phyloP scores from a whole-genome alignment of 2,113 vertebrate species.

The Anas platyrhynchos region DNA sequence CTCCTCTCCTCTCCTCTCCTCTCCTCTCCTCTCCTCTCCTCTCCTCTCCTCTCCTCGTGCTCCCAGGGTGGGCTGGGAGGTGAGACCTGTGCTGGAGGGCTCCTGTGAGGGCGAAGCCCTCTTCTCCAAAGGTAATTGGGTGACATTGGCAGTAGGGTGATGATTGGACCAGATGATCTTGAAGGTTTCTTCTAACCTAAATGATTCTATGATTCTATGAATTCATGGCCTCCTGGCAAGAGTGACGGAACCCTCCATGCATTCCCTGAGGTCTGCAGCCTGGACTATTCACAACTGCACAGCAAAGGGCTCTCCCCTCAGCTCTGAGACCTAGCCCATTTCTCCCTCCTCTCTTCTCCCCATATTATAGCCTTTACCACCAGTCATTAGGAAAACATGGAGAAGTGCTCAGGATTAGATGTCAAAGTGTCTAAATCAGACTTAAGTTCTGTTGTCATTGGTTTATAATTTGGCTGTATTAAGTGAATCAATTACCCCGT shows the following conservation, averaged over 20 bases:
- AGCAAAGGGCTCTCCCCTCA: neutral
- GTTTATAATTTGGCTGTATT: neutral
- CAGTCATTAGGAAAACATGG: neutral
- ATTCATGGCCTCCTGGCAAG: neutral
- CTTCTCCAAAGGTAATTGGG: too few species aligned
- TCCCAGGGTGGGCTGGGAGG: too few species aligned
- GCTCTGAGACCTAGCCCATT: neutral
- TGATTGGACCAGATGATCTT: too few species aligned
- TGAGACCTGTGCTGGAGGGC: too few species aligned
- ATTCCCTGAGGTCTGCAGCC: neutral
- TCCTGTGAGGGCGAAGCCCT: too few species aligned
- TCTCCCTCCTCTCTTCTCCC: neutral
- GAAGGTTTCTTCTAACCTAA: too few species aligned
- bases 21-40: too few species aligned
- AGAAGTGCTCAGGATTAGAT: neutral
- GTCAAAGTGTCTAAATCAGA: neutral
- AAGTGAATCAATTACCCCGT: neutral
- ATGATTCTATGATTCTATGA: too few species aligned
- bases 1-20: too few species aligned
- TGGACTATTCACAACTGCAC: neutral
- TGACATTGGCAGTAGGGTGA: too few species aligned
- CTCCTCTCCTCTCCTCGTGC: too few species aligned
- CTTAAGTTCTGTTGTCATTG: neutral
- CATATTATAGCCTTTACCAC: neutral
- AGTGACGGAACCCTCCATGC: rapidly evolving